Conservation (phyloP, 2,888 invertebrate species). For the Meteorus colon region DNA sequence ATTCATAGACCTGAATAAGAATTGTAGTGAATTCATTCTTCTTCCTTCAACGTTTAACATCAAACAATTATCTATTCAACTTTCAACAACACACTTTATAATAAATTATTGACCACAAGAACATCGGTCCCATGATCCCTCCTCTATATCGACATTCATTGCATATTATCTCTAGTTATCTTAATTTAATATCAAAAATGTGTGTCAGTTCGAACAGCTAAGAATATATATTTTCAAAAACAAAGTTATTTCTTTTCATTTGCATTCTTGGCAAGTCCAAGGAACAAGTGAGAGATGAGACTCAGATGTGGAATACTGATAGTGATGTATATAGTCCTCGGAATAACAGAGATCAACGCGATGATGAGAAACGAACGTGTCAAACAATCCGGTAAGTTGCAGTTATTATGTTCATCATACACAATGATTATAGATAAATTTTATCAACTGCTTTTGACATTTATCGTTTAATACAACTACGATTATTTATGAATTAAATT, state of each 20-base stretch:
- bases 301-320: slow-evolving; percentile 47
- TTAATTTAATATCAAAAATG: neutral
- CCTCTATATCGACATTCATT: neutral
- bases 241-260: neutral
- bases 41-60: neutral
- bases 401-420: neutral
- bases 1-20: slow-evolving; percentile 9
- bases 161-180: neutral
- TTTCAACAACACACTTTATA: neutral
- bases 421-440: neutral
- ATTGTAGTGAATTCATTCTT: neutral
- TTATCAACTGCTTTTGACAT: neutral
- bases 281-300: slow-evolving; percentile 14
- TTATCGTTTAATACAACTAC: too few relatives aligned
- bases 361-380: slow-evolving; percentile 60
- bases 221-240: neutral
- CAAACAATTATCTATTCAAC: neutral
- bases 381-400: slow-evolving; percentile 62
- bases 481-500: too few relatives aligned
- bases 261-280: neutral
- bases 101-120: neutral
- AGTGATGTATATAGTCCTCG: slow-evolving; percentile 52
- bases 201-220: neutral
- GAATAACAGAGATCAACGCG: slow-evolving; percentile 53
- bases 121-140: neutral